Evolutionary conservation across 1,140 invertebrate species (phyloP), one percentile per base, ranked within the genome.

Genomic region (Drosophila setifemur): DNA sequence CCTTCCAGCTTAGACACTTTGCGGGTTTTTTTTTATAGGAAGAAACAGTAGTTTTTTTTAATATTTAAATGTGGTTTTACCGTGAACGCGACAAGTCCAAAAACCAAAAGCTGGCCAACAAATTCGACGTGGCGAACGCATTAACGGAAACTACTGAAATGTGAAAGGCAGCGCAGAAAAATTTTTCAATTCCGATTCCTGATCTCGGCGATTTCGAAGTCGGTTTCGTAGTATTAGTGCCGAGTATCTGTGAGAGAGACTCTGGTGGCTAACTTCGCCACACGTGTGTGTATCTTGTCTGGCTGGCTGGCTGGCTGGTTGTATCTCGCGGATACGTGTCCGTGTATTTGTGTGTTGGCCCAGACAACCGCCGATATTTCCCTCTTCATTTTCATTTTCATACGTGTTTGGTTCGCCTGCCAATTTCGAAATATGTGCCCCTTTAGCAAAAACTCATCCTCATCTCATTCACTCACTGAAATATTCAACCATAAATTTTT

Each of bases 121-220:
- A 37, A 37, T 12, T 37, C 31, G 66, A 72, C 79, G 79, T 68
- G 79, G 74, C 81, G 79, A 86, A 85, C 79, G 79, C 79, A 85
- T 79, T 85, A 85, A 85, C 81, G 79, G 81, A 79, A 85, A 85
- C 79, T 86, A 85, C 71, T 86, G 74, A 85, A 85, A 85, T 85
- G 79, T 83, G 79, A 83, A 83, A 85, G 71, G 66, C 78, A 78
- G 70, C 78, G 78, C 54, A 58, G 57, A 70, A 83, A 71, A 78
- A 8, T n/a, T 78, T 72, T 83, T 85, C 45, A 83, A 83, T 75
- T 81, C 67, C 77, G 81, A 73, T 81, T 78, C 63, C 75, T 76
- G 75, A 60, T 58, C 67, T 49, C 42, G 29, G 25, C 42, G 70
- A 70, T 43, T 49, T 70, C 49, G 68, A 71, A 60, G 67, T 61